Evolutionary conservation across 2,888 invertebrate genomes (phyloP).

Genomic region (Eledone cirrhosa): DNA sequence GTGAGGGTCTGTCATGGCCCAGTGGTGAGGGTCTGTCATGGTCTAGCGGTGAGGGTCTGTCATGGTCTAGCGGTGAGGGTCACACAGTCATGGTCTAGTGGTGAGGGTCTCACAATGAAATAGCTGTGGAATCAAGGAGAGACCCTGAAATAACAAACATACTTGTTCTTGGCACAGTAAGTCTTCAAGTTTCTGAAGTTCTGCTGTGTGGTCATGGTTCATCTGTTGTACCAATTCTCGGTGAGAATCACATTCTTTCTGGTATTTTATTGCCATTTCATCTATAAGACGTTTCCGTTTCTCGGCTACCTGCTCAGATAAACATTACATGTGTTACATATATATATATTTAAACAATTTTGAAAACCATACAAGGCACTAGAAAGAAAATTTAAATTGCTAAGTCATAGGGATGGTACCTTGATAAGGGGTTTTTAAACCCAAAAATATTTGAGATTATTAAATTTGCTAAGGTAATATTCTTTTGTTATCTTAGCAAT

Average conservation of each 20-base stretch:
- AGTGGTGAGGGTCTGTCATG: neutral
- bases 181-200: conserved; percentile 51
- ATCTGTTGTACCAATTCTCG: conserved; percentile 54
- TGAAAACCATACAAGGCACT: too few species aligned
- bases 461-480: too few species aligned
- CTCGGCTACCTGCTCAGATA: conserved; percentile 62
- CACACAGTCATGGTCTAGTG: neutral
- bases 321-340: too few species aligned
- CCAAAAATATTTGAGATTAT: too few species aligned
- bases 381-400: too few species aligned
- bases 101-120: neutral
- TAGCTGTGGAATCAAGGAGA: neutral
- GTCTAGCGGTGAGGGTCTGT: neutral
- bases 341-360: too few species aligned
- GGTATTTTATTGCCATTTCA: conserved; percentile 67
- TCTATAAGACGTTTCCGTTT: conserved; percentile 68
- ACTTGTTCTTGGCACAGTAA: conserved; percentile 59
- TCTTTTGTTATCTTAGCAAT: too few species aligned
- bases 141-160: neutral
- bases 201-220: conserved; percentile 53
- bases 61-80: neutral
- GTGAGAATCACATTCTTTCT: conserved; percentile 65
- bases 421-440: too few species aligned
- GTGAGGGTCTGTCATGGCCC: neutral
- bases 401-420: too few species aligned